These are phyloP conservation scores for Ectobius pallidus DNA, from an alignment of 2,888 invertebrate species.

Conservation along the genomic window DNA sequence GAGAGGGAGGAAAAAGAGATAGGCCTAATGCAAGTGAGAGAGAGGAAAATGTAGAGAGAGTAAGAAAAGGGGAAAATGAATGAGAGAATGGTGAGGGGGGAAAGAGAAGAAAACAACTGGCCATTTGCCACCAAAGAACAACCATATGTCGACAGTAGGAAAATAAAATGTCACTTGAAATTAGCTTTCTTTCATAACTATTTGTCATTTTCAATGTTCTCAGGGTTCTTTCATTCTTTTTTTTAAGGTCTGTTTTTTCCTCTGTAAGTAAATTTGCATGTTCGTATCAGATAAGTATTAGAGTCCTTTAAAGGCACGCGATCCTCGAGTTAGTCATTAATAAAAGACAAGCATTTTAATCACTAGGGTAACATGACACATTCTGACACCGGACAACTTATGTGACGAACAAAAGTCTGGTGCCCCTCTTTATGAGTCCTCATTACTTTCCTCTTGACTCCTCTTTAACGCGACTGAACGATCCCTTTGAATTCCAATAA, in stretches of 20 bases:
- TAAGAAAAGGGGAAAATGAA: too few species aligned
- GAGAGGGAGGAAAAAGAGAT: too few species aligned
- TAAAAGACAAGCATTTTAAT: slow-evolving; percentile 4
- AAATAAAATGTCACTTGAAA: slow-evolving; percentile 12
- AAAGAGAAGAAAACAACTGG: not conserved
- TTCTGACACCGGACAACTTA: too few species aligned
- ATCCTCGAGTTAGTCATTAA: slow-evolving; percentile 22
- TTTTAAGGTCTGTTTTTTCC: not conserved
- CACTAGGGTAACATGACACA: not conserved
- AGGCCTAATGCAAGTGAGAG: too few species aligned
- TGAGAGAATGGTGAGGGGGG: not conserved
- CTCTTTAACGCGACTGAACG: too few species aligned
- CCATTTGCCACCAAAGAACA: not conserved
- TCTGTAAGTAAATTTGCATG: slow-evolving; percentile 19
- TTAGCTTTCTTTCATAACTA: slow-evolving; percentile 1
- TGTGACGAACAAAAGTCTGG: too few species aligned
- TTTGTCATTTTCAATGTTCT: slow-evolving; percentile 17
- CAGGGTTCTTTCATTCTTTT: slow-evolving; percentile 1
- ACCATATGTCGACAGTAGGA: slow-evolving; percentile 3
- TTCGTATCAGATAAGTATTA: not conserved
- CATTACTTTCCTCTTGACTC: too few species aligned
- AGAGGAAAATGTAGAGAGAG: too few species aligned
- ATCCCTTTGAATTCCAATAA: too few species aligned
- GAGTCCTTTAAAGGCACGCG: not conserved
- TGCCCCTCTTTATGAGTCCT: too few species aligned